Base-by-base conservation (phyloP, 2,113 vertebrate genomes). In the Crotophaga sulcirostris region DNA sequence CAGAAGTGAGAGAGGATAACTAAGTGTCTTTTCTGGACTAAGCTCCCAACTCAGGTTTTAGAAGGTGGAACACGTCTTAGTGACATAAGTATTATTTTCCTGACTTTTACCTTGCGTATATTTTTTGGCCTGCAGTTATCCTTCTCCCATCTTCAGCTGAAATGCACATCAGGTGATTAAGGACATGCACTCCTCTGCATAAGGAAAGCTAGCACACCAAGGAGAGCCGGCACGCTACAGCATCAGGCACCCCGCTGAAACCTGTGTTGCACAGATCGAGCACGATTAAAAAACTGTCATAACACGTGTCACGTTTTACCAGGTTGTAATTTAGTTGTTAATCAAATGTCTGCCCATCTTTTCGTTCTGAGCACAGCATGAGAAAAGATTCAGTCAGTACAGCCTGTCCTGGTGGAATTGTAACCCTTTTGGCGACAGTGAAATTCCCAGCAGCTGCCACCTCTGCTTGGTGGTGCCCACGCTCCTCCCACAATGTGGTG, bases 401-500 rank as follows among this genome's bases (percentile, higher is more conserved):
- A 85, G 59, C 55, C 62, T 60, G 33, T 36, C 51, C 59, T 5
- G n/a, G 38, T 23, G 28, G 26, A 60, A 38, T 4, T 18, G 45
- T 52, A 58, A 55, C 34, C 59, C 56, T 64, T 38, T 8, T 29
- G 29, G 47, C 55, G 62, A 45, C 1, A 5, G 58, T 13, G 18
- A 38, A 42, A 38, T 33, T 13, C 59, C 66, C 40, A 15, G 47
- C 8, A 2, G 45, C 38, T 62, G 31, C 64, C n/a, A 24, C 28
- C 40, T 38, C 42, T 29, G 10, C n/a, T 24, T 54, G 55, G 33
- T 47, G 23, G 31, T 29, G 44, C 66, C 19, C 64, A 70, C 3
- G 1, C 55, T 33, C 33, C 29, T 33, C 29, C 10, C 8, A 1
- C 36, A 44, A 36, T 2, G 6, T 4, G 2, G 18, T 19, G 28